phyloP scores from a whole-genome alignment of 2,797 vertebrate species.

The Takifugu rubripes region DNA sequence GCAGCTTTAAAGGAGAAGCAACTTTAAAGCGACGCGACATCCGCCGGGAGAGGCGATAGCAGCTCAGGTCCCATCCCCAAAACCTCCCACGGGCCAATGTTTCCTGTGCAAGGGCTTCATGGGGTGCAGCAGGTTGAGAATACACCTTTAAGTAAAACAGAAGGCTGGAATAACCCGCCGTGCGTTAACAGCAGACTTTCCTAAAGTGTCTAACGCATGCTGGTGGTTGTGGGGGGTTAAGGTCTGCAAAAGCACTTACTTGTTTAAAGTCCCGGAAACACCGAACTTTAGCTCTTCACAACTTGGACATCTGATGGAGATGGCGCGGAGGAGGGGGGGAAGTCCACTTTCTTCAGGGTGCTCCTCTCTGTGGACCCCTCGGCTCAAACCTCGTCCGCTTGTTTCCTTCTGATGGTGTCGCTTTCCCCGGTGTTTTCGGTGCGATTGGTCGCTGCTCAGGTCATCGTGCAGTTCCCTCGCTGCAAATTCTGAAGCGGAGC shows the following conservation, averaged over 20 bases:
- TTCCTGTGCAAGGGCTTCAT: not conserved
- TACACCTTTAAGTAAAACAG: not conserved
- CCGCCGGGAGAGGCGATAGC: slow-evolving; percentile 7
- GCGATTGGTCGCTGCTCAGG: slow-evolving; percentile 13
- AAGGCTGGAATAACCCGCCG: not conserved
- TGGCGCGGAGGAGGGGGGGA: slow-evolving; percentile 22
- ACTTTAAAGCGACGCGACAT: slow-evolving; percentile 9
- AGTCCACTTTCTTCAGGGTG: slow-evolving; percentile 32
- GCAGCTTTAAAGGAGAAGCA: no score
- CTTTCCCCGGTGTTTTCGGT: not conserved
- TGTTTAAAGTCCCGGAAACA: slow-evolving; percentile 24
- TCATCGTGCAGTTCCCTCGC: slow-evolving; percentile 28
- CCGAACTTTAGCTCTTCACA: slow-evolving; percentile 50
- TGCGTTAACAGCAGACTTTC: not conserved
- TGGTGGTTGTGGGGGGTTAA: no score
- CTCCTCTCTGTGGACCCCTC: no score
- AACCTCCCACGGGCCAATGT: not conserved
- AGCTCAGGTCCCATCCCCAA: slow-evolving; percentile 14
- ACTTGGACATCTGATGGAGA: slow-evolving; percentile 56
- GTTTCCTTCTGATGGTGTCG: no score
- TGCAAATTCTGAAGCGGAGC: slow-evolving; percentile 25
- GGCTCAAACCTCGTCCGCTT: no score
- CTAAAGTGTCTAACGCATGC: no score
- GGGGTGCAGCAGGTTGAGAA: not conserved
- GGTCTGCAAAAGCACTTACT: slow-evolving; percentile 41